These are phyloP conservation scores for Oreochromis niloticus DNA, from an alignment of 2,113 vertebrate species.

Conservation along the genomic window DNA sequence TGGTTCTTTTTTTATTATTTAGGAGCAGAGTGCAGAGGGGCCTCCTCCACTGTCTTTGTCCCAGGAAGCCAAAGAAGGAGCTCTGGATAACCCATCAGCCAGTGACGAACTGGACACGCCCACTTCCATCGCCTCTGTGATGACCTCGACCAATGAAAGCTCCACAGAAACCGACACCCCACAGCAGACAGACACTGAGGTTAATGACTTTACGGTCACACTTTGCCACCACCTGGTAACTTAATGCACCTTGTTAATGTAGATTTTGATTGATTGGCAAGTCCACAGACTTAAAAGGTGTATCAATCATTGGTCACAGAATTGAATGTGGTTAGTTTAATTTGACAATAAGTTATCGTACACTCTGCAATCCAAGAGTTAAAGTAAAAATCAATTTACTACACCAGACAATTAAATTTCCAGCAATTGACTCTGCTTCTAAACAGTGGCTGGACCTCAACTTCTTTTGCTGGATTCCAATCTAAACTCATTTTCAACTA, in stretches of 20 bases:
- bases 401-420: slow-evolving; percentile 29
- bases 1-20: background rate
- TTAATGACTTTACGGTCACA: background rate
- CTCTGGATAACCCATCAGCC: slow-evolving; percentile 76
- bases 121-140: slow-evolving; percentile 85
- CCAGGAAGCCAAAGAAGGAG: slow-evolving; percentile 81
- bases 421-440: slow-evolving; percentile 11
- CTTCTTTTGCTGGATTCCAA: slow-evolving; percentile 48
- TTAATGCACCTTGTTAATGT: background rate
- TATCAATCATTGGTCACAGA: background rate
- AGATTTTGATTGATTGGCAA: background rate
- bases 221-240: background rate
- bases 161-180: slow-evolving; percentile 85
- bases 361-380: background rate
- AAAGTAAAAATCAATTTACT: slow-evolving; percentile 18
- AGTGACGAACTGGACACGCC: slow-evolving; percentile 89
- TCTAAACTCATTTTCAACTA: slow-evolving; percentile 48
- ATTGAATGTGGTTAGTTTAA: background rate
- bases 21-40: slow-evolving; percentile 90
- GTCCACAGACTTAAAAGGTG: background rate
- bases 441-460: slow-evolving; percentile 38
- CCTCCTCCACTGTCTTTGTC: slow-evolving; percentile 80
- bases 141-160: slow-evolving; percentile 89
- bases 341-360: background rate
- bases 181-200: slow-evolving; percentile 66